A percentile compares a stretch with the other conserved stretches of the same genome.
These are phyloP conservation scores for Matsumyia berberina DNA, from an alignment of 2,888 invertebrate genomes.

Conservation along the genomic window DNA sequence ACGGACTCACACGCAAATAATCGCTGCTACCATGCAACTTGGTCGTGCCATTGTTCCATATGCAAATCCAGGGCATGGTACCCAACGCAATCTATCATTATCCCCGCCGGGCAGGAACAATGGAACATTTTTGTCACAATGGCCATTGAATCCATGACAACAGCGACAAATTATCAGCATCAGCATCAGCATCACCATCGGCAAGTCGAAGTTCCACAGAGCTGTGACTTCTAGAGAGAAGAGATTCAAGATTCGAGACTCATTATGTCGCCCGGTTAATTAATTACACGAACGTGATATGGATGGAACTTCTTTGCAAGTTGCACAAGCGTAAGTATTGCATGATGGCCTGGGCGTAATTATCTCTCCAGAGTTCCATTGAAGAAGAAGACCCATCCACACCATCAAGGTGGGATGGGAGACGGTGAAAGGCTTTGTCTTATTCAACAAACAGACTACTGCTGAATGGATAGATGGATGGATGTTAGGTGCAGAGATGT, in stretches of 20 bases:
- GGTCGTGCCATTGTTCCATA: conserved; percentile 60
- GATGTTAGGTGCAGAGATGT: conserved; percentile 21
- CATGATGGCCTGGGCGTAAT: conserved; percentile 67
- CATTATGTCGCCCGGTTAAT: conserved; percentile 67
- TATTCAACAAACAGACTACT: conserved; percentile 22
- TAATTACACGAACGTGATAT: conserved; percentile 73
- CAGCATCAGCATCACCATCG: background rate
- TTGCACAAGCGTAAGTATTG: conserved; percentile 61
- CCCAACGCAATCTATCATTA: conserved; percentile 54
- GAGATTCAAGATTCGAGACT: conserved; percentile 21
- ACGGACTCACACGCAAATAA: conserved; percentile 54
- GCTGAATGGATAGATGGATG: conserved; percentile 26
- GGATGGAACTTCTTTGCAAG: conserved; percentile 47
- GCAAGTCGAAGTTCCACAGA: background rate
- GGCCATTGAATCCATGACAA: conserved; percentile 56
- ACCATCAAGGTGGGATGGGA: background rate
- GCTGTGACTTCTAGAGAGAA: background rate
- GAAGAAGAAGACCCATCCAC: conserved; percentile 19
- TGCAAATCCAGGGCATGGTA: conserved; percentile 67
- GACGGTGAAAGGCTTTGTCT: conserved; percentile 11
- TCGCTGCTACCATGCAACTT: conserved; percentile 62
- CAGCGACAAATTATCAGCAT: conserved; percentile 60
- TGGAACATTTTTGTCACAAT: conserved; percentile 69
- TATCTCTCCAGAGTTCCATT: conserved; percentile 11
- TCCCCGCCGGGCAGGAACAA: conserved; percentile 46